Base-by-base conservation (phyloP, 2,888 invertebrate genomes). In the Lasioglossum zephyrum region DNA sequence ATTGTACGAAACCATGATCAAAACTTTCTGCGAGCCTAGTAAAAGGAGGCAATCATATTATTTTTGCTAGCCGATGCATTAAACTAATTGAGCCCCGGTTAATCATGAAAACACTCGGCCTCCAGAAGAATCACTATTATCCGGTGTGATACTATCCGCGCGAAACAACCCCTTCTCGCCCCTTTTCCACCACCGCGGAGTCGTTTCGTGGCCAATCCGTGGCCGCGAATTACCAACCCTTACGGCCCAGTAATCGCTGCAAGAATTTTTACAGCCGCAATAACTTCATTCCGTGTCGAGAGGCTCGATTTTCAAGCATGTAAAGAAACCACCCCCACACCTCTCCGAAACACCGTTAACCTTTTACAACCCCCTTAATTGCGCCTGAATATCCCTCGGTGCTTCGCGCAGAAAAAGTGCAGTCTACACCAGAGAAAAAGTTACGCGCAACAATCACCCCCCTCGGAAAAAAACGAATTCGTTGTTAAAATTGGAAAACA, bases 201-300 rank as follows among this genome's bases (percentile, higher is more conserved):
- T 22, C 39, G 11, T 39, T 39, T 11, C 69, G 69, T 9, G 69
- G 69, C 69, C 69, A 69, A 69, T 41, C 69, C n/a, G 69, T 39
- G 69, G 69, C 69, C 69, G 69, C 69, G 69, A 69, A 69, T 39
- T 39, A 39, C 69, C 69, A 9, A 39, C 69, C n/a, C 39, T 69
- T 39, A 39, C 22, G 31, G 63, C 39, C 53, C n/a, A 22, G 72
- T 72, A 72, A 72, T 44, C 44, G 72, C 18, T 16, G 6, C 47
- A 18, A 26, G 44, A 31, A 72, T 72, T 47, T 72, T 72, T 72
- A 72, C 72, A 26, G 44, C 26, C 8, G 72, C 9, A 31, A 36
- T 36, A 73, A 49, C 41, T 73, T 73, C 36, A 26, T 73, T 73
- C 22, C 22, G 9, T 9, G 26, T 36, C 26, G 26, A 16, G 31